phyloP scores from a whole-genome alignment of 35 echinoderm and acorn worm species.

The Apostichopus parvimensis region DNA sequence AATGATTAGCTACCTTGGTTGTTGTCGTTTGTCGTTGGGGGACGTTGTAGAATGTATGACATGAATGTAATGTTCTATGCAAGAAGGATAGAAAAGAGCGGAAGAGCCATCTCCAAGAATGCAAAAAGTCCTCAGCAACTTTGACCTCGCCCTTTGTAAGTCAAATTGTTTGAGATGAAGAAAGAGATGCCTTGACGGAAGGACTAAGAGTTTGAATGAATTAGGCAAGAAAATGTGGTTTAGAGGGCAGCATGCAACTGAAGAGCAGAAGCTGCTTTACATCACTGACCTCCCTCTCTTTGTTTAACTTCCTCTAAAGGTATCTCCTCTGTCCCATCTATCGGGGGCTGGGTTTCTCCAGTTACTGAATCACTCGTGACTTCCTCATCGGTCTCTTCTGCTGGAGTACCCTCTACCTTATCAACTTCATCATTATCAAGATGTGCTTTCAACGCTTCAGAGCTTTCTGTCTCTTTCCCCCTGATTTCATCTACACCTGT shows the following conservation, averaged over 20 bases:
- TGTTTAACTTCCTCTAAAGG: conserved; percentile 11
- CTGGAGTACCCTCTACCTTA: neutral
- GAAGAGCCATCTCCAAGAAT: no score
- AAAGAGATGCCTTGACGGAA: neutral
- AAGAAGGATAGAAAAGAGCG: no score
- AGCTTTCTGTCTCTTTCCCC: neutral
- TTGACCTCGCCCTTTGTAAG: neutral
- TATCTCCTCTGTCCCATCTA: neutral
- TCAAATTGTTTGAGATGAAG: neutral
- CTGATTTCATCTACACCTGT: neutral
- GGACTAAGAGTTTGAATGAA: neutral
- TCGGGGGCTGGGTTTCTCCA: neutral
- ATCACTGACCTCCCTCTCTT: conserved; percentile 30
- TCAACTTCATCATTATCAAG: neutral
- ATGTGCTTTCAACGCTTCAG: neutral
- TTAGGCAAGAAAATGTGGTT: neutral
- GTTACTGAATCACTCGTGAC: neutral
- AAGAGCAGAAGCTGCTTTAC: neutral
- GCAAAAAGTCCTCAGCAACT: no score
- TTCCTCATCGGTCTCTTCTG: neutral
- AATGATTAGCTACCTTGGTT: no score
- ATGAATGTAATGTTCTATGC: no score
- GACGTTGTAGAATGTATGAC: no score
- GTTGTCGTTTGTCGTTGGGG: no score
- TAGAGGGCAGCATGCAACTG: conserved; percentile 8